Percentiles rank a stretch among this genome's conserved stretches.
Conservation (phyloP, 2,888 invertebrate species). For the Allygus modestus region DNA sequence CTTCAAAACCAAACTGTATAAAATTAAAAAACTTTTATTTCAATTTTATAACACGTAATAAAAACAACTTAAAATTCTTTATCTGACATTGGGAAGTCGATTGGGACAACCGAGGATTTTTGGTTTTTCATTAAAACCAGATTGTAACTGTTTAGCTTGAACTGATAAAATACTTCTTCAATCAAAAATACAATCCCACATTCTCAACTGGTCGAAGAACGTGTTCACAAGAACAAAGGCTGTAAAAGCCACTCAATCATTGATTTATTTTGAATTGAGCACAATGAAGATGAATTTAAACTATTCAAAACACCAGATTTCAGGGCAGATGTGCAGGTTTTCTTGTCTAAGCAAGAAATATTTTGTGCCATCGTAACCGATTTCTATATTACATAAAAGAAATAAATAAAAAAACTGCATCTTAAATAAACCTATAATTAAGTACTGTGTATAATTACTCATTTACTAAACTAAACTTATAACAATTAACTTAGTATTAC, state of each 20-base stretch:
- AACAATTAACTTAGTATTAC: neutral
- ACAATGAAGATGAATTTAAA: neutral
- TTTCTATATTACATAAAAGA: neutral
- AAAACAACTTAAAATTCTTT: too few relatives aligned
- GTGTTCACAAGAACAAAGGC: neutral
- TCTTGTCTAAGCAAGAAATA: neutral
- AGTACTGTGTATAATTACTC: neutral
- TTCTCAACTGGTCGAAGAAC: neutral
- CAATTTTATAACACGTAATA: too few relatives aligned
- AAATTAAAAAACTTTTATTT: too few relatives aligned
- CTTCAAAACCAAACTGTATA: too few relatives aligned
- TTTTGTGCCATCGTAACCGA: constrained; percentile 6
- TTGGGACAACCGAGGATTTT: too few relatives aligned
- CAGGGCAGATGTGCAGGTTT: neutral
- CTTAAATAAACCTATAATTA: constrained; percentile 2
- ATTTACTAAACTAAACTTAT: constrained; percentile 3
- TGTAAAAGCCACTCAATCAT: neutral
- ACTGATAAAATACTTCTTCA: neutral
- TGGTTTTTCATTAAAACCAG: too few relatives aligned
- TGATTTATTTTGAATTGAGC: neutral
- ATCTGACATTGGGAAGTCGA: too few relatives aligned
- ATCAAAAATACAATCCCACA: neutral
- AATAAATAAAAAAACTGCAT: neutral
- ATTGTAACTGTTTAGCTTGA: neutral
- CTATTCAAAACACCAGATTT: neutral